Evolutionary conservation across 2,113 vertebrate genomes (phyloP).

Genomic region (Cephalopterus ornatus): DNA sequence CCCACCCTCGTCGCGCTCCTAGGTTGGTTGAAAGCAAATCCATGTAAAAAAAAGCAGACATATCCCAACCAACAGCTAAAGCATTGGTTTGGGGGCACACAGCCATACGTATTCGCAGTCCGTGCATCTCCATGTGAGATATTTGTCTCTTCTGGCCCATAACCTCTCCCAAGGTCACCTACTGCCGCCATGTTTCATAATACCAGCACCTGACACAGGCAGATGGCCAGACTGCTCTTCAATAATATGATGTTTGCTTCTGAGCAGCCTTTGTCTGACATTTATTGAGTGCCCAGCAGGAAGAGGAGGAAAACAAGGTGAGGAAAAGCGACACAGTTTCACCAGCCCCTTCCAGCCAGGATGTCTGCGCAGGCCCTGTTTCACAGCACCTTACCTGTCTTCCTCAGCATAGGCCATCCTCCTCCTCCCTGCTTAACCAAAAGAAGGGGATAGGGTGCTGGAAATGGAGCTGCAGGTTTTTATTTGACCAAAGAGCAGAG

Average conservation of each 20-base stretch:
- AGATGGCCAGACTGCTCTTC: conserved; percentile 36
- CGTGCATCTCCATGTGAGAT: not conserved
- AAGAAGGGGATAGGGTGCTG: conserved; percentile 33
- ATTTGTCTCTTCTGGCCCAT: not conserved
- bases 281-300: conserved; percentile 52
- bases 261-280: conserved; percentile 29
- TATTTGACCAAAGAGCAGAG: not conserved
- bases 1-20: not conserved
- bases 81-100: not conserved
- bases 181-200: conserved; percentile 23
- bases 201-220: conserved; percentile 36
- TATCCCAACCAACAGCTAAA: not conserved
- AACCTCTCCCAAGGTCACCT: conserved; percentile 52
- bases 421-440: not conserved
- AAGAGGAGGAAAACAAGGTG: conserved; percentile 20
- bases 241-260: conserved; percentile 44
- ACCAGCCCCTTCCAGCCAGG: not conserved
- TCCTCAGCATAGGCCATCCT: conserved; percentile 62
- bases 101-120: fast-evolving
- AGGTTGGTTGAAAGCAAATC: not conserved
- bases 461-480: not conserved
- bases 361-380: not conserved
- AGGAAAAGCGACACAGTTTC: not conserved
- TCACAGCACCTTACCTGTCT: conserved; percentile 50
- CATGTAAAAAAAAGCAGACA: not conserved